Percentiles rank a stretch among this genome's conserved stretches.
Conservation (phyloP, 2,113 vertebrate genomes). For the Ammodytes dubius region DNA sequence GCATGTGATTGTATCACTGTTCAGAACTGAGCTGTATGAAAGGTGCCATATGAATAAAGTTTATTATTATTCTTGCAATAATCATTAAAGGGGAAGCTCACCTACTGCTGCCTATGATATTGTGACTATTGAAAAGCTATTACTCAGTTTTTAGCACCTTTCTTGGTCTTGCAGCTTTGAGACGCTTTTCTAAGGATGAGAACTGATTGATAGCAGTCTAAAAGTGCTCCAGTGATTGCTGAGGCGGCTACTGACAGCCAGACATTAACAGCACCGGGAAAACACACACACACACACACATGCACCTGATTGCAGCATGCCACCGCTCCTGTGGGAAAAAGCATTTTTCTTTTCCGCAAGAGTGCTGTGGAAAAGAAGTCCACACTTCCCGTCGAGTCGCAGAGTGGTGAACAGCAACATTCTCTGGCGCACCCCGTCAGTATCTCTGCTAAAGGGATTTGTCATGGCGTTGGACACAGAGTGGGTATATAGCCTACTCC, state of each 20-base stretch:
- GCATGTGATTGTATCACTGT: too few relatives aligned
- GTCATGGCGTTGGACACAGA: constrained; percentile 60
- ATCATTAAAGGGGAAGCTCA: background rate
- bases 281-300: constrained; percentile 6
- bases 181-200: background rate
- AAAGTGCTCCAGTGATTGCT: constrained; percentile 12
- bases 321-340: constrained; percentile 68
- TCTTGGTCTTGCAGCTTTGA: background rate
- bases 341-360: constrained; percentile 45
- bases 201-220: constrained; percentile 19
- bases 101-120: background rate
- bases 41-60: too few relatives aligned
- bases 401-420: constrained; percentile 69
- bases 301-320: constrained; percentile 67
- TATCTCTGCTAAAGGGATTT: constrained; percentile 76
- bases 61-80: too few relatives aligned
- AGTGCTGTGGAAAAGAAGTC: constrained; percentile 64
- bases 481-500: constrained; percentile 26
- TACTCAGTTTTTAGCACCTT: constrained; percentile 20
- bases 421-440: constrained; percentile 52
- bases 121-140: background rate
- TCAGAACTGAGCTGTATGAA: too few relatives aligned
- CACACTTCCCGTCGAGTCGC: constrained; percentile 62
- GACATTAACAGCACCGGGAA: constrained; percentile 12
- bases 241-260: constrained; percentile 15